Evolutionary conservation across 2,113 vertebrate species (phyloP), one percentile per base, ranked within the genome.

Genomic region (Phyllopteryx taeniolatus): DNA sequence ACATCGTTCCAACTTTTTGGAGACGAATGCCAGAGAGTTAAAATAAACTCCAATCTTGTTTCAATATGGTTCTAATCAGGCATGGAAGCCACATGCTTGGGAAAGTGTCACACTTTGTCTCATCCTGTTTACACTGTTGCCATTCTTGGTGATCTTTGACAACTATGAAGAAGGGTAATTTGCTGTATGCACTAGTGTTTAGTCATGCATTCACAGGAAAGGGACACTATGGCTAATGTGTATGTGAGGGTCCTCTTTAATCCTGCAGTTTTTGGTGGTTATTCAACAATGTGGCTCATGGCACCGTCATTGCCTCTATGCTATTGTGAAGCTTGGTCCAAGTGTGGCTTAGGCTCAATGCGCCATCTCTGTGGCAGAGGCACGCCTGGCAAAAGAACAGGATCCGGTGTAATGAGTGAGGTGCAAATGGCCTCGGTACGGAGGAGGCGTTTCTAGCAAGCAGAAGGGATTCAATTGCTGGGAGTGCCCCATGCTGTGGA

Each of bases 401-500:
- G 9, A 8, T 17, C 27, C 20, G 61, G 68, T 49, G 14, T 67
- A 73, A 65, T 73, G 78, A 71, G 79, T 78, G 69, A 75, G 75
- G 68, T 43, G 72, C 73, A 49, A 78, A 61, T 77, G 76, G 84
- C 79, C 39, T 72, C 46, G 70, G 72, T 79, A 78, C 81, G 88
- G 76, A 69, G 46, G 75, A 79, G 82, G 85, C 63, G 79, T 56
- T 78, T 73, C 49, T 74, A 68, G 79, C 71, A 63, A 74, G 72
- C 72, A 44, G 78, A 62, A 44, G 64, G 70, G 82, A 87, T 82
- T 68, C 81, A 81, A 71, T 71, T 81, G 80, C 80, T 79, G 80
- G 68, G 83, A 83, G 83, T 83, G 83, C 85, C 82, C 83, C 90
- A 75, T 77, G 73, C 79, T 85, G 83, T 73, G 82, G 73, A 90